Percentiles rank a stretch among this genome's conserved stretches.
Conservation (phyloP, 2,113 vertebrate genomes). For the Varanus komodoensis region DNA sequence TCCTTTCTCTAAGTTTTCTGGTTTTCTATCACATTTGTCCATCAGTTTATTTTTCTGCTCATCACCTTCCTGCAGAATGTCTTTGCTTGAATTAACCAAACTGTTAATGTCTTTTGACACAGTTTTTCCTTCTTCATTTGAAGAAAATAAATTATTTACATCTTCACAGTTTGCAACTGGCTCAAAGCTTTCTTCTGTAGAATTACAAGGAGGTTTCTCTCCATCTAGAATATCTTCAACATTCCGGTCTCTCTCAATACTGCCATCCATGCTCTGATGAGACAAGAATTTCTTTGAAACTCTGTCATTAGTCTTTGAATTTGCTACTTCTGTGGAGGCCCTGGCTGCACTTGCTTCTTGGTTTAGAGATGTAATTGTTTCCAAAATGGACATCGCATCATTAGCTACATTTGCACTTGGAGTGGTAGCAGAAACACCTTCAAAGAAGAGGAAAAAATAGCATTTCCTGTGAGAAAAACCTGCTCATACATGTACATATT, state of each 20-base stretch:
- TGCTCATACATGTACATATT: too few species aligned
- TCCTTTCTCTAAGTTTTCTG: constrained; percentile 74
- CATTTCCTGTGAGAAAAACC: neutral
- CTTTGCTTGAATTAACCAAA: constrained; percentile 68
- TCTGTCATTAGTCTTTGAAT: constrained; percentile 73
- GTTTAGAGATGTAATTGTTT: constrained; percentile 91
- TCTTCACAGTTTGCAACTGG: constrained; percentile 74
- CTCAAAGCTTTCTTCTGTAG: constrained; percentile 76
- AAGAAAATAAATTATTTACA: constrained; percentile 67
- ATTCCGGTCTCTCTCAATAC: constrained; percentile 75
- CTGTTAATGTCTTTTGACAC: constrained; percentile 67
- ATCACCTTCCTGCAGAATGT: constrained; percentile 77
- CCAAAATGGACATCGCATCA: constrained; percentile 92
- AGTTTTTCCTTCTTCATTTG: constrained; percentile 76
- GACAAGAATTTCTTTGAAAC: constrained; percentile 69
- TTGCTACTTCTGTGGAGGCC: constrained; percentile 77
- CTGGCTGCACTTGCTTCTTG: constrained; percentile 89
- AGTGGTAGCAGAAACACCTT: constrained; percentile 75
- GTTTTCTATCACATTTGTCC: constrained; percentile 80
- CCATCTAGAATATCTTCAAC: constrained; percentile 72
- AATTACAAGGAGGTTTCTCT: constrained; percentile 77
- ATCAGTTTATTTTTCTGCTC: constrained; percentile 74
- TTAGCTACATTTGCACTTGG: constrained; percentile 78
- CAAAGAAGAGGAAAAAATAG: constrained; percentile 37
- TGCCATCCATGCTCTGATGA: constrained; percentile 73